Evolutionary conservation across 1,140 invertebrate species (phyloP).

Genomic region (Helicorthomorpha holstii): DNA sequence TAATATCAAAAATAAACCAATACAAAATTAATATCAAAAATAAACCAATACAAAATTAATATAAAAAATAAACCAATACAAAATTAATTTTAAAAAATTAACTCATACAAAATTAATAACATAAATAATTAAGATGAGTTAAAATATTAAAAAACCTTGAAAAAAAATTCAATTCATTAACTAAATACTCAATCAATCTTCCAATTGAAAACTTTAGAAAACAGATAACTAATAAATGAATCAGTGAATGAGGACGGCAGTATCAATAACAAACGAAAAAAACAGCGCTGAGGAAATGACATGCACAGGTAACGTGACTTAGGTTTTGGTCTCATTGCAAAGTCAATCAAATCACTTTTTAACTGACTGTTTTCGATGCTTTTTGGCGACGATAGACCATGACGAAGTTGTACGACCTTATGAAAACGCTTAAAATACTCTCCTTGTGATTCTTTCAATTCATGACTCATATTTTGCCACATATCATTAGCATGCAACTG

Average conservation of each 20-base stretch:
- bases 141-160: too few species aligned
- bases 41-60: too few species aligned
- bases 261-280: background rate
- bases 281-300: background rate
- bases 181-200: too few species aligned
- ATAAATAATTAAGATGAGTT: too few species aligned
- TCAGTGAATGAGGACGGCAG: background rate
- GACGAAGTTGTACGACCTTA: background rate
- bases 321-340: background rate
- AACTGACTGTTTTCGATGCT: background rate
- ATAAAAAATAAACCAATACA: too few species aligned
- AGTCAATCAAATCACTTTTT: background rate
- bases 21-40: too few species aligned
- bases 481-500: constrained; percentile 8
- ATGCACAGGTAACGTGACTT: constrained; percentile 1
- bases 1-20: too few species aligned
- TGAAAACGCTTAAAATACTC: constrained; percentile 12
- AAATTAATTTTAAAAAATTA: too few species aligned
- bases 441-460: constrained; percentile 6
- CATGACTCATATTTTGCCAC: constrained; percentile 11
- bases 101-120: too few species aligned
- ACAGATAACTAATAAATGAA: background rate
- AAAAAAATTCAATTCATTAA: too few species aligned
- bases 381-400: background rate
- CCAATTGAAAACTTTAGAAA: background rate